Conservation (phyloP, 1,140 invertebrate species). For the Halyomorpha halys region DNA sequence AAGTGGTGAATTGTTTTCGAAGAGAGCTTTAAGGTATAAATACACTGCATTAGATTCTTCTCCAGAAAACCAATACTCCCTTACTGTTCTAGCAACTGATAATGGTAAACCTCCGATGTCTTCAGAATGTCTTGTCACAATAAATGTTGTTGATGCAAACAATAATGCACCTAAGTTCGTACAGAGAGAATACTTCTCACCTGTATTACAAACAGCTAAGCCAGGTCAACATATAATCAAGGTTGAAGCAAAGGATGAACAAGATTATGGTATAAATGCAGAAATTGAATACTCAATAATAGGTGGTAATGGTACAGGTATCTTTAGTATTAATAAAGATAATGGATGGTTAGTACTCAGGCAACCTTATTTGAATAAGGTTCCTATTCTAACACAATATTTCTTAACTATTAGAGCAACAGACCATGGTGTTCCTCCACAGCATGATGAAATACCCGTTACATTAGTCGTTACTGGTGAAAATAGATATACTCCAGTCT, state of each 20-base stretch:
- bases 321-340: conserved; percentile 63
- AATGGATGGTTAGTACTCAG: conserved; percentile 70
- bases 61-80: conserved; percentile 75
- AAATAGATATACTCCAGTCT: conserved; percentile 68
- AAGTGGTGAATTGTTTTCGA: conserved; percentile 80
- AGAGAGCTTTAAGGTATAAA: conserved; percentile 69
- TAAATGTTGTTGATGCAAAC: conserved; percentile 85
- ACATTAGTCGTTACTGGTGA: conserved; percentile 73
- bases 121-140: conserved; percentile 65
- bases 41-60: conserved; percentile 62
- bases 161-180: conserved; percentile 78
- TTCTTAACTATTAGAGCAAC: conserved; percentile 57
- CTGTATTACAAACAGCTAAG: conserved; percentile 65
- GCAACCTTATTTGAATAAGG: conserved; percentile 40
- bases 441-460: conserved; percentile 59
- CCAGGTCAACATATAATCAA: conserved; percentile 58
- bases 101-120: conserved; percentile 87
- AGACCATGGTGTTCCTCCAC: conserved; percentile 77
- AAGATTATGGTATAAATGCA: conserved; percentile 75
- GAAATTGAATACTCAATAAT: conserved; percentile 71
- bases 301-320: conserved; percentile 64
- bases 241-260: conserved; percentile 62
- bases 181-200: conserved; percentile 58
- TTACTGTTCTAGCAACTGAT: conserved; percentile 79
- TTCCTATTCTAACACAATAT: conserved; percentile 43